phyloP scores from a whole-genome alignment of 2,888 invertebrate genomes.

The Mimumesa dahlbomi region DNA sequence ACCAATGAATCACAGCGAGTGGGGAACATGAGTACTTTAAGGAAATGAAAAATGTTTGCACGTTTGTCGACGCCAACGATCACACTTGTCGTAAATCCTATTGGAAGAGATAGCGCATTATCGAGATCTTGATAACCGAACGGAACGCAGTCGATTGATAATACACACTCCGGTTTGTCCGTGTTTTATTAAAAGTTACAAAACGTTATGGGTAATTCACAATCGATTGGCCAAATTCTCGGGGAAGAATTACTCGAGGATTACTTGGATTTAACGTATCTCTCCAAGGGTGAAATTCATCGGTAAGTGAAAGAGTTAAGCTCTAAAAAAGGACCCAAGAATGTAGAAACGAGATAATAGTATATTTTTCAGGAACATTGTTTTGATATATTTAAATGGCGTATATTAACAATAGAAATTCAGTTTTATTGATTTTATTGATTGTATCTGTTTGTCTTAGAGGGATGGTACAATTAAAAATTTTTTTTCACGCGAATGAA shows the following conservation, averaged over 20 bases:
- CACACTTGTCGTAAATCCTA: neutral
- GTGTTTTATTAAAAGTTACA: slow-evolving; percentile 3
- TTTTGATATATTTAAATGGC: too few relatives aligned
- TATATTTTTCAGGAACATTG: too few relatives aligned
- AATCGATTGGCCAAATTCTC: slow-evolving; percentile 81
- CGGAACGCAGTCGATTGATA: neutral
- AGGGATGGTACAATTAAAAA: too few relatives aligned
- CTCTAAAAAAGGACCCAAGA: neutral
- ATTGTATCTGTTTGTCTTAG: too few relatives aligned
- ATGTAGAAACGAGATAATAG: too few relatives aligned
- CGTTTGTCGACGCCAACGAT: neutral
- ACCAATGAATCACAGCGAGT: too few relatives aligned
- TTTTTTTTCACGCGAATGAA: too few relatives aligned
- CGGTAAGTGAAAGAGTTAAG: slow-evolving; percentile 81
- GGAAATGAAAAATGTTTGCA: too few relatives aligned
- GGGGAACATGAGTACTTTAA: too few relatives aligned
- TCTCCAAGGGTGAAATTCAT: slow-evolving; percentile 84
- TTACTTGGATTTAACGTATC: slow-evolving; percentile 83
- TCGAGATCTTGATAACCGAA: slow-evolving; percentile 32
- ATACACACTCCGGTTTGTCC: neutral
- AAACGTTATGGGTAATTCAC: slow-evolving; percentile 80
- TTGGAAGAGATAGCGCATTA: slow-evolving; percentile 38
- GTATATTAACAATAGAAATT: too few relatives aligned
- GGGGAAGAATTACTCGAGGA: slow-evolving; percentile 84
- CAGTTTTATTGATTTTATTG: too few relatives aligned